Percentiles rank a stretch among this genome's conserved stretches.
Evolutionary conservation across 2,888 invertebrate species (phyloP).

Genomic region (Acleris sparsana): DNA sequence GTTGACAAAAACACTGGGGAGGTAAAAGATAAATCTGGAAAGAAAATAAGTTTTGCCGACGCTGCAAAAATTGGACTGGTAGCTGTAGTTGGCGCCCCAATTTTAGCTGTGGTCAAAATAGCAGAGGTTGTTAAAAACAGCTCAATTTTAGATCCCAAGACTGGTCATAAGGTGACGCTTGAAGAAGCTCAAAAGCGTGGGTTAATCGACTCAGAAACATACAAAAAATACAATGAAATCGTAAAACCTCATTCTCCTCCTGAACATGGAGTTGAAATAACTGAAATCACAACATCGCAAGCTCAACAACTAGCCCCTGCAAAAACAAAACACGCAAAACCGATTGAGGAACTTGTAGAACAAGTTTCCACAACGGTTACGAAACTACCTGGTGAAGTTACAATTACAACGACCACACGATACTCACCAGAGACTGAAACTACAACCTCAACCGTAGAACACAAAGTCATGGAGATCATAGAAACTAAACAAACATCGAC

Average conservation of each 20-base stretch:
- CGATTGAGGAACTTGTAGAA: conserved; percentile 40
- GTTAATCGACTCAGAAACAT: conserved; percentile 79
- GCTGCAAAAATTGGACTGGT: conserved; percentile 90
- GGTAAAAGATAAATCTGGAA: conserved; percentile 86
- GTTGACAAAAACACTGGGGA: conserved; percentile 88
- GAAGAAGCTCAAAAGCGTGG: conserved; percentile 88
- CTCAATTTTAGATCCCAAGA: conserved; percentile 87
- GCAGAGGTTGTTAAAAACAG: conserved; percentile 85
- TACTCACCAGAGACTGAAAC: conserved; percentile 51
- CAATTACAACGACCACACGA: conserved; percentile 49
- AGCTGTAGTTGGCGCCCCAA: conserved; percentile 89
- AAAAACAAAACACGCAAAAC: conserved; percentile 39
- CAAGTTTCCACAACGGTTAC: conserved; percentile 43
- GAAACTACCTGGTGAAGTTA: conserved; percentile 44
- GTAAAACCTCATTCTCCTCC: conserved; percentile 33
- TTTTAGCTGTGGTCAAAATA: conserved; percentile 87
- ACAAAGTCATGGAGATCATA: conserved; percentile 46
- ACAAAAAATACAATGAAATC: conserved; percentile 57
- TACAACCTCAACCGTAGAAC: conserved; percentile 46
- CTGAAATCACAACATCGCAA: conserved; percentile 32
- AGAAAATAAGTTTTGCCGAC: conserved; percentile 87
- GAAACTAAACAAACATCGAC: conserved; percentile 40
- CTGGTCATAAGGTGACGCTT: conserved; percentile 87
- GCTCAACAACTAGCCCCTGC: conserved; percentile 41
- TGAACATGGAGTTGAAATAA: conserved; percentile 27